These are phyloP conservation scores for Lepidurus couesii DNA, from an alignment of 1,140 invertebrate species.

Conservation along the genomic window DNA sequence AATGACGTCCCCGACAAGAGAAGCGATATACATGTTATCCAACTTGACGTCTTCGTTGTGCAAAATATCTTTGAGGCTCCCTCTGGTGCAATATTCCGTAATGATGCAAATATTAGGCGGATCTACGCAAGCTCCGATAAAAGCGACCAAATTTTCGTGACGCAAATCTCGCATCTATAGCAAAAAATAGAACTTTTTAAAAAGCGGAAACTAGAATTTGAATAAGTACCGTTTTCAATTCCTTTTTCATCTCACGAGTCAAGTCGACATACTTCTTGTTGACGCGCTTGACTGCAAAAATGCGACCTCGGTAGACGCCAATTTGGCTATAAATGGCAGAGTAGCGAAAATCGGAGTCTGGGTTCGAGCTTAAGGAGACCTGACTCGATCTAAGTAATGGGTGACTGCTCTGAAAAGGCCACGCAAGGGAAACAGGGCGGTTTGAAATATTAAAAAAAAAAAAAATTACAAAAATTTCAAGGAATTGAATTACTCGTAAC, in stretches of 20 bases:
- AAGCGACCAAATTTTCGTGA: conserved; percentile 85
- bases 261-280: conserved; percentile 82
- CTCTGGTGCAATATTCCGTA: conserved; percentile 83
- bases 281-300: conserved; percentile 79
- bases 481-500: not conserved
- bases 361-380: conserved; percentile 77
- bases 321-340: conserved; percentile 81
- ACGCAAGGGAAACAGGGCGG: not conserved
- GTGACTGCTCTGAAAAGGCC: conserved; percentile 41
- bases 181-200: conserved; percentile 31
- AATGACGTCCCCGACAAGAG: conserved; percentile 77
- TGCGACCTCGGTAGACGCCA: conserved; percentile 78
- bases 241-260: conserved; percentile 85
- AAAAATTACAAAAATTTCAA: not conserved
- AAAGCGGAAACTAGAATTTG: not conserved
- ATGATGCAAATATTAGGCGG: conserved; percentile 82
- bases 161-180: conserved; percentile 77
- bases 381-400: conserved; percentile 71
- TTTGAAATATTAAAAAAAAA: not conserved
- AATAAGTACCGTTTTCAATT: conserved; percentile 76
- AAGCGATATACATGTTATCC: conserved; percentile 87
- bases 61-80: conserved; percentile 85
- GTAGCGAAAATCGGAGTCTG: conserved; percentile 75
- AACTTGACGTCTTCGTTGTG: conserved; percentile 84
- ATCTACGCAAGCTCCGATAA: conserved; percentile 89